Conservation (phyloP, 1,140 invertebrate genomes). For the Bathynomus jamesi region DNA sequence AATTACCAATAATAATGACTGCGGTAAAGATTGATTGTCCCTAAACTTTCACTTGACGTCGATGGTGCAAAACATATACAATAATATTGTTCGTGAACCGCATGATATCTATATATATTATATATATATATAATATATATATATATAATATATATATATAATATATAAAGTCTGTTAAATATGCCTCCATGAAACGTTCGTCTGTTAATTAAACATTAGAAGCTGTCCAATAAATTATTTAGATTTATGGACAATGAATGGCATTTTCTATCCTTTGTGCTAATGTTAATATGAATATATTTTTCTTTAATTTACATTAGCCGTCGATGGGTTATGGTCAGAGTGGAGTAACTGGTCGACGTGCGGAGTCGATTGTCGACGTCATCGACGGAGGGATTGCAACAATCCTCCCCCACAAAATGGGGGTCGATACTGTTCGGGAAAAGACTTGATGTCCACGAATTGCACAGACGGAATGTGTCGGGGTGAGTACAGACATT, state of each 20-base stretch:
- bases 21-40: no score
- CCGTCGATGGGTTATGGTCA: slow-evolving; percentile 73
- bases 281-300: not conserved
- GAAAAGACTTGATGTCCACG: slow-evolving; percentile 58
- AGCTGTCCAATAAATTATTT: no score
- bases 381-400: slow-evolving; percentile 67
- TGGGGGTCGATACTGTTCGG: slow-evolving; percentile 74
- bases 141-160: not conserved
- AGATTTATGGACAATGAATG: no score
- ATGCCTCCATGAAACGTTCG: no score
- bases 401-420: slow-evolving; percentile 66
- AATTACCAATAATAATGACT: no score
- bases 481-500: slow-evolving; percentile 42
- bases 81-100: no score
- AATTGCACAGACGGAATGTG: slow-evolving; percentile 64
- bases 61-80: no score
- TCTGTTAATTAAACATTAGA: no score
- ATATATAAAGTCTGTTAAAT: no score
- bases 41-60: no score
- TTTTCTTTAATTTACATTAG: slow-evolving; percentile 37
- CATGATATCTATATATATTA: no score
- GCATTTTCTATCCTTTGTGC: not conserved
- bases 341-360: slow-evolving; percentile 79
- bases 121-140: not conserved
- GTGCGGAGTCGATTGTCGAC: slow-evolving; percentile 74